Evolutionary conservation across 2,888 invertebrate genomes (phyloP), one percentile per base, ranked within the genome.

Genomic region (Tanytarsus gracilentus): DNA sequence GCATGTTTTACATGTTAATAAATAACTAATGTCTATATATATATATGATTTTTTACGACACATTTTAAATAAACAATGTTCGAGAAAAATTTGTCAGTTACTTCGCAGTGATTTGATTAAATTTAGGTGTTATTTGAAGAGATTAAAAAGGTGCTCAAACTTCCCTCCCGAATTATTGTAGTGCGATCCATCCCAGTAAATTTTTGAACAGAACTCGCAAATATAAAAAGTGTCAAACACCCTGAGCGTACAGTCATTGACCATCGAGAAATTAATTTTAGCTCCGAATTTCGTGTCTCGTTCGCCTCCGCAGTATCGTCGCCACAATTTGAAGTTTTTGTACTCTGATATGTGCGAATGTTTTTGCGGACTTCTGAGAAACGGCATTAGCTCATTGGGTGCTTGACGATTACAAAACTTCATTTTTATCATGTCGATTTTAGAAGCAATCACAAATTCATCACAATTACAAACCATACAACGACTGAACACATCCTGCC

Each of bases 401-500:
- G 40, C 9, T 8, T 30, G 9, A 16, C 23, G 21, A 3, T 9
- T 27, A 7, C 18, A 8, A 40, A 26, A 55, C n/a, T 55, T 55
- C 2, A 55, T 2, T 39, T 18, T n/a, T 6, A 55, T 40, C 55
- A 55, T 40, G 30, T 62, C 61, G 16, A 33, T 16, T 23, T 58
- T 61, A 16, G 62, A 61, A 27, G 62, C 62, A 16, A 64, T 59
- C 14, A 63, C 21, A 61, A 64, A 65, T 61, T 62, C 64, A 61
- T 65, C 62, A 39, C 68, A 67, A 67, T 77, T 78, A 69, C 80
- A 77, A 71, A 83, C 82, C 72, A 83, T 79, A 72, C 91, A 91
- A 65, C 86, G 77, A 66, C 79, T 84, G 66, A 86, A 83, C 63
- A 88, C 78, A 71, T 88, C 79, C 63, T 76, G 76, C 68, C 79